Evolutionary conservation across 2,113 vertebrate species (phyloP).

Genomic region (Guaruba guarouba): DNA sequence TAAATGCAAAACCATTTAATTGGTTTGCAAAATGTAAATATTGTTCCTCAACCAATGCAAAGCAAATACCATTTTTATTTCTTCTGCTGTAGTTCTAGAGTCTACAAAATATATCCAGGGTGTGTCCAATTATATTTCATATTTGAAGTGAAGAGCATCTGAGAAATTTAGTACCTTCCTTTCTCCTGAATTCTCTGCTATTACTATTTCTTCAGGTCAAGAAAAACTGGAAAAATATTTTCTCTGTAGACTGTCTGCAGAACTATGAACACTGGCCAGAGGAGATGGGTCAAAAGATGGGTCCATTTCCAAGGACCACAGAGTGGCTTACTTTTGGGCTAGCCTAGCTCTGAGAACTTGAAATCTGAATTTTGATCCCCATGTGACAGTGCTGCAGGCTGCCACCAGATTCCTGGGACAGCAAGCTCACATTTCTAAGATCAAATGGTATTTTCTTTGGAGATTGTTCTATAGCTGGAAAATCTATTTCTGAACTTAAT

Average conservation of each 20-base stretch:
- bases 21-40: not conserved
- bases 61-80: not conserved
- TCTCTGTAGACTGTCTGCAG: not conserved
- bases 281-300: not conserved
- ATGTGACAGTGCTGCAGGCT: not conserved
- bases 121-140: not conserved
- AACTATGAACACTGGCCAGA: not conserved
- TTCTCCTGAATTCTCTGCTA: not conserved
- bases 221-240: not conserved
- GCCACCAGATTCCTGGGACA: constrained; percentile 37
- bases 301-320: not conserved
- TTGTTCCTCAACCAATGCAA: not conserved
- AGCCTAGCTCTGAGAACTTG: not conserved
- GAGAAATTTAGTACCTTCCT: not conserved
- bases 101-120: not conserved
- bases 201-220: not conserved
- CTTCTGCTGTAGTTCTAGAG: not conserved
- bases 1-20: not conserved
- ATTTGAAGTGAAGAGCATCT: not conserved
- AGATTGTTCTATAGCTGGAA: constrained; percentile 40
- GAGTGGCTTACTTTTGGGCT: not conserved
- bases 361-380: not conserved
- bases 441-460: constrained; percentile 51
- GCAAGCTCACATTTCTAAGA: constrained; percentile 32
- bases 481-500: constrained; percentile 68